Evolutionary conservation across 37 sponge, comb jelly and placozoan genomes (phyloP).

Genomic region (Mnemiopsis leidyi): DNA sequence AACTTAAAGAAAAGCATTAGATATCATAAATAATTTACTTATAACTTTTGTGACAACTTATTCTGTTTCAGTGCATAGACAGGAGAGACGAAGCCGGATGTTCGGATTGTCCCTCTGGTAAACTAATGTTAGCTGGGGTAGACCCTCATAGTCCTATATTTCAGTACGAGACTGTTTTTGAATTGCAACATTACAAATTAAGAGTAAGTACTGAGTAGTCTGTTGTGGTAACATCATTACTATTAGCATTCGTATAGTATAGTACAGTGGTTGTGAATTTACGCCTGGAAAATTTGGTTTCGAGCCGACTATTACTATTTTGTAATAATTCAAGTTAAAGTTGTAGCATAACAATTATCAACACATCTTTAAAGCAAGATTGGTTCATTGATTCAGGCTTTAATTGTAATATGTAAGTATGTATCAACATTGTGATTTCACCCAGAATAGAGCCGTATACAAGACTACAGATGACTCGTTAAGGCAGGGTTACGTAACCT

Average conservation of each 20-base stretch:
- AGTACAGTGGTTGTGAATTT: too few species aligned
- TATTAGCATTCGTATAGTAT: too few species aligned
- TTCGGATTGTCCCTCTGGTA: not conserved
- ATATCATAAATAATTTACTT: too few species aligned
- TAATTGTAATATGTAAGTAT: too few species aligned
- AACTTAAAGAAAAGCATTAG: too few species aligned
- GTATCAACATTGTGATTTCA: not conserved
- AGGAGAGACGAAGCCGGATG: not conserved
- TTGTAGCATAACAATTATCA: too few species aligned
- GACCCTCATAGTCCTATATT: not conserved
- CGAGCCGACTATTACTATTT: too few species aligned
- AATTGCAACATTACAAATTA: not conserved
- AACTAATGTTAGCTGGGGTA: not conserved
- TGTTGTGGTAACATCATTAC: too few species aligned
- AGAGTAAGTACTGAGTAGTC: not conserved
- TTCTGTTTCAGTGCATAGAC: not conserved
- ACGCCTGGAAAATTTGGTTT: too few species aligned
- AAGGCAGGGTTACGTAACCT: not conserved
- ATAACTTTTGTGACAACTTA: not conserved
- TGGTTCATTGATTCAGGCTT: too few species aligned
- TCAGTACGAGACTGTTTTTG: not conserved
- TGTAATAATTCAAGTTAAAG: too few species aligned
- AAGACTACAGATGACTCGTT: not conserved
- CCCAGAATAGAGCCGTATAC: not conserved
- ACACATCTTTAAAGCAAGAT: too few species aligned